Base-by-base conservation (phyloP, 2,888 invertebrate genomes). In the Arrhopalites spinosus region DNA sequence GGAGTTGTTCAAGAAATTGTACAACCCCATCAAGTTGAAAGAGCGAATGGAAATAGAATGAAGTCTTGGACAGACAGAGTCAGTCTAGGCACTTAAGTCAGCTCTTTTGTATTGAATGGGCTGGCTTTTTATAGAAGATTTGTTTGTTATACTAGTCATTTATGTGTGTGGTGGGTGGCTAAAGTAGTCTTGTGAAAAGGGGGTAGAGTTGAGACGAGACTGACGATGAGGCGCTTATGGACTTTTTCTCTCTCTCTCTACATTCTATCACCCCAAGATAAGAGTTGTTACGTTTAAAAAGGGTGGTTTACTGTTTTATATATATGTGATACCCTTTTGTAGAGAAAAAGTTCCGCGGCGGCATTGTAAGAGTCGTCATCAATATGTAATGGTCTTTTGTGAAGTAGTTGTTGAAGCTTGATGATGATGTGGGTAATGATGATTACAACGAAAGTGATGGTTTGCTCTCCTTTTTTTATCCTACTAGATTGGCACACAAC, bases 401-500 rank as follows among this genome's bases (percentile, higher is more conserved):
- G 23, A 13, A 59, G 59, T 59, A 25, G 1, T 59, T n/a, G n/a
- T 27, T 29, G 36, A 2, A 5, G 30, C 7, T 20, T 59, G 59
- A 53, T 59, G n/a, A 25, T 59, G 59, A 29, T 64, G 30, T 43
- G 23, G 43, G 17, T 66, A 43, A 66, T 47, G 47, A 45, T 56
- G 56, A 53, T 73, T 66, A 36, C 23, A 56, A 45, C 30, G 63
- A 73, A 73, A 15, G 61, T 50, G 64, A 23, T 25, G 29, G 63
- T 64, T 66, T 20, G 5, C 15, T 20, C 43, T 30, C 7, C 36
- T 56, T 74, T 56, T 66, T 59, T 63, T 47, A 20, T 29, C 61
- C 23, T 66, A 76, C 43, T 77, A 82, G 82, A 82, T 78, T 82
- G 82, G 82, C 82, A 81, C 73, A 80, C 80, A 77, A 80, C 78